These are phyloP conservation scores for Darevskia mixta DNA, from an alignment of 2,797 vertebrate genomes.

Conservation along the genomic window DNA sequence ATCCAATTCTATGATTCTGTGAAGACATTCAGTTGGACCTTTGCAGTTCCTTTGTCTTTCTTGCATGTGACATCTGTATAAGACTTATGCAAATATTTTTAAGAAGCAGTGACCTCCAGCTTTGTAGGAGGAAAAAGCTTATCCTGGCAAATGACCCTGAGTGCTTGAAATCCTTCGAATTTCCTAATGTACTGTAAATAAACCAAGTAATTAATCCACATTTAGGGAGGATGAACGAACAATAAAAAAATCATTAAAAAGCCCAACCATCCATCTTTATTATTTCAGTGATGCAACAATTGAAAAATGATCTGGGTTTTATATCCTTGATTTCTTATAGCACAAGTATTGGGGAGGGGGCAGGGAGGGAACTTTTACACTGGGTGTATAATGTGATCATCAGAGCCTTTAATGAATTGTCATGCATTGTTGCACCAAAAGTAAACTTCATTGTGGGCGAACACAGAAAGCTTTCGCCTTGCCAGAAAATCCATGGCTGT, in stretches of 20 bases:
- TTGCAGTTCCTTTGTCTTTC: not conserved
- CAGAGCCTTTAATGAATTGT: not conserved
- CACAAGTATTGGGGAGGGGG: not conserved
- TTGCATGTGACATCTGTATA: not conserved
- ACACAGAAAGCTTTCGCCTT: not conserved
- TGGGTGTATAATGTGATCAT: not conserved
- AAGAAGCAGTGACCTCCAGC: not conserved
- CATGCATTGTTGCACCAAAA: not conserved
- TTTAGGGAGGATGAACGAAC: conserved; percentile 31
- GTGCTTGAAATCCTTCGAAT: not conserved
- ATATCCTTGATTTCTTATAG: not conserved
- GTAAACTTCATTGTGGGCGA: not conserved
- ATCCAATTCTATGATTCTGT: too few relatives aligned
- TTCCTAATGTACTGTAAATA: conserved; percentile 21
- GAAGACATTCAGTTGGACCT: not conserved
- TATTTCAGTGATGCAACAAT: not conserved
- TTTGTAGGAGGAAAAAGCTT: not conserved
- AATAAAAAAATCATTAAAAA: not conserved
- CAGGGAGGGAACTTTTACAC: not conserved
- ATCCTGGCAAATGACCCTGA: conserved; percentile 2
- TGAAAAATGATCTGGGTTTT: not conserved
- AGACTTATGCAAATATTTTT: not conserved
- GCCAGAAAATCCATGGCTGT: not conserved
- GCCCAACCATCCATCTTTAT: not conserved
- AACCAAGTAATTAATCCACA: conserved; percentile 25